These are phyloP conservation scores for Schlechtendalia chinensis DNA, from an alignment of 1,140 invertebrate genomes.

Conservation along the genomic window DNA sequence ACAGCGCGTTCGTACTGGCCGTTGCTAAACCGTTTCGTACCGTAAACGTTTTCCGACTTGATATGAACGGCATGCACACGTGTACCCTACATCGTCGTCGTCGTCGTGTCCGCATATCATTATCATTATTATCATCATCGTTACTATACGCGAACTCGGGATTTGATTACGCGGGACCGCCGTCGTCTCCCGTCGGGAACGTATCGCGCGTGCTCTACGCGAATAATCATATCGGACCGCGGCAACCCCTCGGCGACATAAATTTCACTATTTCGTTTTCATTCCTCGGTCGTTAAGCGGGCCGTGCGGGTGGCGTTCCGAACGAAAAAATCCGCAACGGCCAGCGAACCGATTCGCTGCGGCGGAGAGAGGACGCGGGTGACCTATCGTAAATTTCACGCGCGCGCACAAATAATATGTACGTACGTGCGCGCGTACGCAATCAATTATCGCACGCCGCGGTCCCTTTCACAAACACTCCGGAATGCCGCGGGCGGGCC, in stretches of 20 bases:
- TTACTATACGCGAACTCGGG: too few species aligned
- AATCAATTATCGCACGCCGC: slow-evolving; percentile 45
- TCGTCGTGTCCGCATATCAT: too few species aligned
- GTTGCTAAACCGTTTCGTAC: too few species aligned
- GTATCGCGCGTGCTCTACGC: neutral
- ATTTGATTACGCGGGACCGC: neutral
- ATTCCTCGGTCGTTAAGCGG: slow-evolving; percentile 37
- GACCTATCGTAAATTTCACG: slow-evolving; percentile 47
- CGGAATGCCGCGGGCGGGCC: slow-evolving; percentile 35
- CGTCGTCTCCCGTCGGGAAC: too few species aligned
- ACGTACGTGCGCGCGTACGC: slow-evolving; percentile 9
- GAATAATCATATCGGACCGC: slow-evolving; percentile 29
- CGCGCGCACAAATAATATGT: neutral
- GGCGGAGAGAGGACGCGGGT: neutral
- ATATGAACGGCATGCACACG: too few species aligned
- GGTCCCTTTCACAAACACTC: slow-evolving; percentile 49
- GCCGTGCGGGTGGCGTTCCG: slow-evolving; percentile 30
- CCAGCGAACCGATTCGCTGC: neutral
- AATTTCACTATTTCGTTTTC: slow-evolving; percentile 43
- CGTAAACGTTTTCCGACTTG: too few species aligned
- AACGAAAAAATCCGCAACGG: neutral
- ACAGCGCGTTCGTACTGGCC: too few species aligned
- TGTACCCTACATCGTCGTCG: too few species aligned
- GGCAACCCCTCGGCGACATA: slow-evolving; percentile 12
- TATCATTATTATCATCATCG: too few species aligned